These are phyloP conservation scores for Xiphorhynchus elegans DNA, from an alignment of 2,113 vertebrate genomes.

Conservation along the genomic window DNA sequence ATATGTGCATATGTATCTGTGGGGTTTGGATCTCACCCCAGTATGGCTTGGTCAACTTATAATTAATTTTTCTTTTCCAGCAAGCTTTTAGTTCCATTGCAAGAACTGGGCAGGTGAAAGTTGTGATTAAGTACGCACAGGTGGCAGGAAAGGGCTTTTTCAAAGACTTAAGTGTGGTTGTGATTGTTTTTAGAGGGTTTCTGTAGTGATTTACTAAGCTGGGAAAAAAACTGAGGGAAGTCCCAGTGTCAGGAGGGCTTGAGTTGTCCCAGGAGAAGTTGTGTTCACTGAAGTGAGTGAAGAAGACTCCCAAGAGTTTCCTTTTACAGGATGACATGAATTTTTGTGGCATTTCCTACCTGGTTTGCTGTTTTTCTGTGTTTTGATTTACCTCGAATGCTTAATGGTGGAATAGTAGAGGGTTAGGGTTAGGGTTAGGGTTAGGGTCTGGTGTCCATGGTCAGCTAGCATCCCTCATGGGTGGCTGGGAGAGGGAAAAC, in stretches of 20 bases:
- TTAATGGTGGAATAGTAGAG: background rate
- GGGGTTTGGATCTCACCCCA: background rate
- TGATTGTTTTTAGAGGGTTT: background rate
- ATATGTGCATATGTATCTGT: background rate
- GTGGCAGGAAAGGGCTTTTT: background rate
- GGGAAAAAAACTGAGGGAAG: background rate
- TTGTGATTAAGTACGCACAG: background rate
- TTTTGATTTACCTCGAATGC: background rate
- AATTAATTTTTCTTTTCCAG: background rate
- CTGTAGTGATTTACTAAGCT: background rate
- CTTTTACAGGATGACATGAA: rapidly evolving
- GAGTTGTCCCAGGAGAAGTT: background rate
- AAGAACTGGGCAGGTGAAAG: background rate
- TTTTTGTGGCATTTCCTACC: background rate
- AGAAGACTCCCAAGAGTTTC: background rate
- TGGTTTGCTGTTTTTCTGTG: background rate
- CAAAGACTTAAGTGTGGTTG: background rate
- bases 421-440: no score
- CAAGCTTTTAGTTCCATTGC: background rate
- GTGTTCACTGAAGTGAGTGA: background rate
- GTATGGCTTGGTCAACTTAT: rapidly evolving
- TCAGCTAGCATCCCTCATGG: background rate
- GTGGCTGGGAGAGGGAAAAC: background rate
- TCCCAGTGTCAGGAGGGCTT: background rate
- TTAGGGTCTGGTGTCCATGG: rapidly evolving